These are phyloP conservation scores for Charaxes varanes DNA, from an alignment of 1,140 invertebrate species.

Conservation along the genomic window DNA sequence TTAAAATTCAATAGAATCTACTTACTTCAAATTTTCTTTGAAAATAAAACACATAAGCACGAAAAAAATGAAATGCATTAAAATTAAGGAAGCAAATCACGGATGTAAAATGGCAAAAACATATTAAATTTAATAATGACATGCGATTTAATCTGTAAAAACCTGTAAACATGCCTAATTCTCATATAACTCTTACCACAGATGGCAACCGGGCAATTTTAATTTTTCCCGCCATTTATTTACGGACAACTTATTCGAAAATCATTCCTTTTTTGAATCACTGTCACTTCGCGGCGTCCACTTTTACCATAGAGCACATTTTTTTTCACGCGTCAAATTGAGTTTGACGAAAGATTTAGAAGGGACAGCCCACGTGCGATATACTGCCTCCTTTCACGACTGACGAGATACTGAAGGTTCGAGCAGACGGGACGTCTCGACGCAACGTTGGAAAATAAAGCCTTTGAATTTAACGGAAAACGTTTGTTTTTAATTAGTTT, in stretches of 20 bases:
- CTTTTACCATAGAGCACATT: too few species aligned
- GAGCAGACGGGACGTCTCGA: constrained; percentile 12
- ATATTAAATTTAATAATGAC: constrained; percentile 4
- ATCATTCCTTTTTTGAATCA: constrained; percentile 12
- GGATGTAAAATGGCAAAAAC: too few species aligned
- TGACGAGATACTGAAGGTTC: constrained; percentile 20
- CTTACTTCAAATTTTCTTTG: too few species aligned
- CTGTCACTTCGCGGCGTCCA: constrained; percentile 9
- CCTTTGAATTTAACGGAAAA: constrained; percentile 3
- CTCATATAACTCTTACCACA: constrained; percentile 54
- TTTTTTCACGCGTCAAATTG: constrained; percentile 4
- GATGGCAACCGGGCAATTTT: constrained; percentile 61
- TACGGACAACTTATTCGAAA: constrained; percentile 3
- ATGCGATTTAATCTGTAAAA: constrained; percentile 36
- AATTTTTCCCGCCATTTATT: constrained; percentile 59
- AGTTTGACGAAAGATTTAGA: not conserved
- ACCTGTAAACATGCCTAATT: constrained; percentile 57
- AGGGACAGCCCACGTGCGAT: constrained; percentile 7
- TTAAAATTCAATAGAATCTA: too few species aligned
- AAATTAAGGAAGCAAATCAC: too few species aligned
- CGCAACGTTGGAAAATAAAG: constrained; percentile 1
- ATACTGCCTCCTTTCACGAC: constrained; percentile 19
- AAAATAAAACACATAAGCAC: too few species aligned
- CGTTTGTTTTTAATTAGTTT: not conserved
- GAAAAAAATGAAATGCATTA: too few species aligned